Evolutionary conservation across 2,113 vertebrate species (phyloP).

Genomic region (Arvicanthis niloticus): DNA sequence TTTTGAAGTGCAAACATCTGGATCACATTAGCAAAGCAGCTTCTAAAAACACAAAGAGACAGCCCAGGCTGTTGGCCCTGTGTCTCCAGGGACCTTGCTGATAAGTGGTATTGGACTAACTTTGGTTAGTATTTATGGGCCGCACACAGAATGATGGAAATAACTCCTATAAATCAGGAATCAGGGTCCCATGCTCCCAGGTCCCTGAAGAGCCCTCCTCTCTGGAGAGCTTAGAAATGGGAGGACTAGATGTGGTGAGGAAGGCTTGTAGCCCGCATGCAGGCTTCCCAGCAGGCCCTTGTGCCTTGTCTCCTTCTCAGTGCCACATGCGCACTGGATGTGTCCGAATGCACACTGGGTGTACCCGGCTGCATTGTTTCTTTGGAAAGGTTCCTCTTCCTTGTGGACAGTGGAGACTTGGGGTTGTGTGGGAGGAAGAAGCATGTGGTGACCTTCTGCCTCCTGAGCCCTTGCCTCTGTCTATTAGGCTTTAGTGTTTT

Average conservation of each 20-base stretch:
- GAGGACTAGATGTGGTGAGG: not conserved
- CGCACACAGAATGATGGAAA: not conserved
- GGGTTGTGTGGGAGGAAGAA: not conserved
- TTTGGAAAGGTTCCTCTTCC: not conserved
- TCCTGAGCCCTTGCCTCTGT: not conserved
- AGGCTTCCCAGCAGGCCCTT: fast-evolving
- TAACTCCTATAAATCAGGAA: not conserved
- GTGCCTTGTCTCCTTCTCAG: fast-evolving
- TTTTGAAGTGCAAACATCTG: slow-evolving; percentile 23
- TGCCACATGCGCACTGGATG: fast-evolving
- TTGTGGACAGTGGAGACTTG: not conserved
- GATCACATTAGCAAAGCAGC: not conserved
- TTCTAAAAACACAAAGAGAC: not conserved
- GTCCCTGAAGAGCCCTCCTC: not conserved
- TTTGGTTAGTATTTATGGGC: slow-evolving; percentile 1
- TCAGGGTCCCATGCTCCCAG: not conserved
- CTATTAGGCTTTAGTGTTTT: not conserved
- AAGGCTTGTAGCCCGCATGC: fast-evolving
- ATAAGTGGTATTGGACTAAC: not conserved
- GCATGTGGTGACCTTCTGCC: not conserved
- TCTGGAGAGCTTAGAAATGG: not conserved
- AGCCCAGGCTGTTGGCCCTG: not conserved
- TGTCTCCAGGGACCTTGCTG: not conserved
- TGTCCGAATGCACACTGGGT: no score
- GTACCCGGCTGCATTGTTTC: not conserved